Percentiles rank a stretch among this genome's conserved stretches.
Evolutionary conservation across 2,888 invertebrate species (phyloP).

Genomic region (Oscheius sp.): DNA sequence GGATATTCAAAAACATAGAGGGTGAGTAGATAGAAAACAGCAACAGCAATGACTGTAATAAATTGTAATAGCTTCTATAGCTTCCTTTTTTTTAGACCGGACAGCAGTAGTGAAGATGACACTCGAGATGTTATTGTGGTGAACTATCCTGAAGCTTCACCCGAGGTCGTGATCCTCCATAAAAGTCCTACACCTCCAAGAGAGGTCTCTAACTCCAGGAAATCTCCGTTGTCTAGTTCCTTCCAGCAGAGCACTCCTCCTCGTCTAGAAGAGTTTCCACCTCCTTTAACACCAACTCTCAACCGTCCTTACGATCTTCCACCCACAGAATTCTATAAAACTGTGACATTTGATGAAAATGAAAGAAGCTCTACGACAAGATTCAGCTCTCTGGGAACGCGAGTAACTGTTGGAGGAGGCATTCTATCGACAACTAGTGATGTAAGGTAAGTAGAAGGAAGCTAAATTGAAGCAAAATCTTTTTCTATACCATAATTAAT

Average conservation of each 20-base stretch:
- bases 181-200: slow-evolving; percentile 1
- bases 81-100: not conserved
- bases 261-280: slow-evolving; percentile 16
- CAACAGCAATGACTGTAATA: too few species aligned
- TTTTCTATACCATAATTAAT: too few species aligned
- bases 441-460: too few species aligned
- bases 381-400: slow-evolving; percentile 7
- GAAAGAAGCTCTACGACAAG: slow-evolving; percentile 2
- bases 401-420: not conserved
- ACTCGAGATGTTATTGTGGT: slow-evolving; percentile 27
- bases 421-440: too few species aligned
- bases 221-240: not conserved
- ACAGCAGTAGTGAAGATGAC: slow-evolving; percentile 13
- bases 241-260: not conserved
- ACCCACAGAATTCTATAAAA: slow-evolving; percentile 15
- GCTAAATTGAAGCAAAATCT: too few species aligned
- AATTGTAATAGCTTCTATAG: not conserved
- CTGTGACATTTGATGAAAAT: not conserved
- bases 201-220: not conserved
- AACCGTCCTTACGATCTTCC: slow-evolving; percentile 12
- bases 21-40: too few species aligned
- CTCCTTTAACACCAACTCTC: slow-evolving; percentile 1
- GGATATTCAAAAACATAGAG: not conserved
- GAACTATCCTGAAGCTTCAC: not conserved
- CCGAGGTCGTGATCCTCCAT: slow-evolving; percentile 15